Evolutionary conservation across 2,113 vertebrate species (phyloP).

Genomic region (Pleuronectes platessa): DNA sequence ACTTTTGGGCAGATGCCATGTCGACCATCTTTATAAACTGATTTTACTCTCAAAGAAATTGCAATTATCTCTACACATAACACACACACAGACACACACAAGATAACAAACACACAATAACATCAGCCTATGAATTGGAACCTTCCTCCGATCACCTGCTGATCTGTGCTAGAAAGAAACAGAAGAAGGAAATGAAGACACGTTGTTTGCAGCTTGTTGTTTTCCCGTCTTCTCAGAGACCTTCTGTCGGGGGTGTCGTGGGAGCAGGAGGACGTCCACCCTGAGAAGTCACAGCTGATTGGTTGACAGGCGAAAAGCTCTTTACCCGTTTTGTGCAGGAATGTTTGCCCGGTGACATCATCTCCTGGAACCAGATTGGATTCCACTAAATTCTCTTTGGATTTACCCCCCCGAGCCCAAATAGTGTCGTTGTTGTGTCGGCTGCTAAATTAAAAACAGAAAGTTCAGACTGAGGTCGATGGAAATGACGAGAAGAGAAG

Average conservation of each 20-base stretch:
- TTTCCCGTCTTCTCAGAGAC: constrained; percentile 44
- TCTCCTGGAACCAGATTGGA: constrained; percentile 45
- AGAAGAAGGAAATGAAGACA: constrained; percentile 25
- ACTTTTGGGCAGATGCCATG: too few species aligned
- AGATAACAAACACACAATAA: constrained; percentile 38
- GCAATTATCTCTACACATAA: background rate
- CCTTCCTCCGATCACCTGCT: constrained; percentile 58
- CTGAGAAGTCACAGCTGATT: constrained; percentile 72
- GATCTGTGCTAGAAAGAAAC: background rate
- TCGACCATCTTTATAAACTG: too few species aligned
- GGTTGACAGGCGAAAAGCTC: constrained; percentile 74
- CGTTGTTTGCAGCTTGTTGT: constrained; percentile 51
- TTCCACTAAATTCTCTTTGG: constrained; percentile 46
- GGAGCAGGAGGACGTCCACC: constrained; percentile 44
- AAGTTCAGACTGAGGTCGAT: constrained; percentile 5
- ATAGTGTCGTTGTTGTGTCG: constrained; percentile 38
- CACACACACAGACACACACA: background rate
- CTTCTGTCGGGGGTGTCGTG: constrained; percentile 1
- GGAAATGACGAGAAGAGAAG: background rate
- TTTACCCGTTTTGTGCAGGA: constrained; percentile 57
- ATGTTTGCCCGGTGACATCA: constrained; percentile 33
- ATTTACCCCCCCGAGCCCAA: constrained; percentile 31
- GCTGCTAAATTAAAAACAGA: constrained; percentile 4
- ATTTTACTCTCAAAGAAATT: too few species aligned
- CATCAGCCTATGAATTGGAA: constrained; percentile 42